These are phyloP conservation scores for Ranitomeya variabilis DNA, from an alignment of 2,113 vertebrate species.

Conservation along the genomic window DNA sequence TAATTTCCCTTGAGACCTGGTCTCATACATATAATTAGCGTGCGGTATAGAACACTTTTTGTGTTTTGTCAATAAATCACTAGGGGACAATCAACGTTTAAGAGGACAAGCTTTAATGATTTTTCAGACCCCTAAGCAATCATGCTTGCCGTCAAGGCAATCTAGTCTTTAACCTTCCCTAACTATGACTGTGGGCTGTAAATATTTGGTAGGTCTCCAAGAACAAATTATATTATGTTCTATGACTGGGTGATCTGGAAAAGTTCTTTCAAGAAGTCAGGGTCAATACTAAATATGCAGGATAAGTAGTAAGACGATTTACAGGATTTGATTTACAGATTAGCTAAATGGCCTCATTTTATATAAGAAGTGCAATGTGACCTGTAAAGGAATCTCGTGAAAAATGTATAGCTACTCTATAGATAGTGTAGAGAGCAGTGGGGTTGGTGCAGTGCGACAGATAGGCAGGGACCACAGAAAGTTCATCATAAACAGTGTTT, in stretches of 20 bases:
- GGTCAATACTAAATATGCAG: constrained; percentile 14
- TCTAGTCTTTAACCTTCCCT: constrained; percentile 89
- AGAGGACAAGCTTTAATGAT: constrained; percentile 93
- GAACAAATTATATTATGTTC: constrained; percentile 78
- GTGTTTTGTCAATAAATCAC: constrained; percentile 98
- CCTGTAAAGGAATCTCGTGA: neutral
- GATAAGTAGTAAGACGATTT: neutral
- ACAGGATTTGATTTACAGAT: neutral
- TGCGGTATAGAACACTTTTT: constrained; percentile 89
- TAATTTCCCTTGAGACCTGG: constrained; percentile 96
- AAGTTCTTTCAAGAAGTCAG: constrained; percentile 24
- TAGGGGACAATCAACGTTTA: constrained; percentile 92
- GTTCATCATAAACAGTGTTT: too few species aligned
- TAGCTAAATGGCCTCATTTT: neutral
- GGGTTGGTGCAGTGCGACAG: too few species aligned
- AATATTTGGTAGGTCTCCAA: constrained; percentile 73
- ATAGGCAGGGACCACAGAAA: too few species aligned
- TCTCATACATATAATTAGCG: constrained; percentile 99
- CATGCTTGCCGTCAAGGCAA: constrained; percentile 78
- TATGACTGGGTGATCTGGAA: constrained; percentile 73
- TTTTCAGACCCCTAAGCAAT: constrained; percentile 89
- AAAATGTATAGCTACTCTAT: neutral
- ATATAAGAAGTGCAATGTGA: neutral
- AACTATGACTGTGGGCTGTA: constrained; percentile 83
- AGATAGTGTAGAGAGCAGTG: too few species aligned